Percentiles rank a stretch among this genome's conserved stretches.
These are phyloP conservation scores for Elanoides forficatus DNA, from an alignment of 2,113 vertebrate species.

Conservation along the genomic window DNA sequence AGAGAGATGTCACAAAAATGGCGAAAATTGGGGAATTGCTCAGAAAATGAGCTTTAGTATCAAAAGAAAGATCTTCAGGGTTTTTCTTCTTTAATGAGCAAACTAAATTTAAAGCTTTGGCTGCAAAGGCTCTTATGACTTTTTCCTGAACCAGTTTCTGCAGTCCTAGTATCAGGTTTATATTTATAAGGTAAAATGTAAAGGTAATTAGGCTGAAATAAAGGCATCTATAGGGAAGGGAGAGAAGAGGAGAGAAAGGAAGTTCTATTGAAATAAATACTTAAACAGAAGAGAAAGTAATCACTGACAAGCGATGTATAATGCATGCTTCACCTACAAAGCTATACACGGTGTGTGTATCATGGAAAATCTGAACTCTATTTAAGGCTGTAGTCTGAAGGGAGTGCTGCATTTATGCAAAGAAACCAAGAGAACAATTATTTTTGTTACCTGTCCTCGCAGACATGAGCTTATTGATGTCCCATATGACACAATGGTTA, in stretches of 20 bases:
- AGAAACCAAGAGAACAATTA: not conserved
- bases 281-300: not conserved
- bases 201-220: not conserved
- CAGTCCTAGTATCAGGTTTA: not conserved
- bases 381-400: not conserved
- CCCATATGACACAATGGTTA: not conserved
- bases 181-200: not conserved
- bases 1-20: not conserved
- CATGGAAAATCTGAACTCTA: not conserved
- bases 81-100: not conserved
- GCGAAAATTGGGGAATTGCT: not conserved
- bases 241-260: not conserved
- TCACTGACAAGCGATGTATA: not conserved
- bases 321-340: not conserved
- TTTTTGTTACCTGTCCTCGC: not conserved
- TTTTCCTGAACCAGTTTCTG: not conserved
- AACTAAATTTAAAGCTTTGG: not conserved
- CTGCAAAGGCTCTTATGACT: not conserved
- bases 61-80: not conserved
- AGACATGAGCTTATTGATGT: not conserved
- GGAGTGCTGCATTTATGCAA: not conserved
- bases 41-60: not conserved
- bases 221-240: not conserved
- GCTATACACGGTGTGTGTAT: rapidly evolving
- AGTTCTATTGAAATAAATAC: not conserved